phyloP scores from a whole-genome alignment of 1,140 invertebrate species.

The Heterodera schachtii region DNA sequence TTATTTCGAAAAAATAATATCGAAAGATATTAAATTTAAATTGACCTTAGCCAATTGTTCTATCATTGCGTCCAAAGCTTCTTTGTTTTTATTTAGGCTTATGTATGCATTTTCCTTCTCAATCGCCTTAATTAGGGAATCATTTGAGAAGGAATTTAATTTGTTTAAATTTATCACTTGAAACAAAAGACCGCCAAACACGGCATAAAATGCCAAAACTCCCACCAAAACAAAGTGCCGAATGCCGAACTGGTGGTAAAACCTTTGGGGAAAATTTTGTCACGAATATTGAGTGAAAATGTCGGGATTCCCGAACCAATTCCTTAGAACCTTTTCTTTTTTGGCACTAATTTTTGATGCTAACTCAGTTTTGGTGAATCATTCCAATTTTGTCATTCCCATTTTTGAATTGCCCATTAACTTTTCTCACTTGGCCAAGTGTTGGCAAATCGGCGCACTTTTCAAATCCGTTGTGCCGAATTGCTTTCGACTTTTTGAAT shows the following conservation, averaged over 20 bases:
- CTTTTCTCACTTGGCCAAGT: slow-evolving; percentile 29
- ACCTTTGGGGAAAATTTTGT: background rate
- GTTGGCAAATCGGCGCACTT: slow-evolving; percentile 35
- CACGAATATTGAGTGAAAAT: background rate
- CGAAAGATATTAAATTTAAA: no score
- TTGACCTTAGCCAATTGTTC: slow-evolving; percentile 20
- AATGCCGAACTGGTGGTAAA: slow-evolving; percentile 49
- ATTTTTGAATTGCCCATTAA: no score
- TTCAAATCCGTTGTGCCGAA: slow-evolving; percentile 16
- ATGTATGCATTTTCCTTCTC: slow-evolving; percentile 39
- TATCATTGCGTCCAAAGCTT: slow-evolving; percentile 35
- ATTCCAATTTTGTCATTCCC: no score
- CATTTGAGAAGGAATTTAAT: background rate
- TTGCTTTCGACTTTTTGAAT: background rate
- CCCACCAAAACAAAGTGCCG: slow-evolving; percentile 42
- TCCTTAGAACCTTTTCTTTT: no score
- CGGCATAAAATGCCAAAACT: slow-evolving; percentile 31
- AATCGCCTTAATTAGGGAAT: slow-evolving; percentile 26
- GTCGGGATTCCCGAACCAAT: background rate
- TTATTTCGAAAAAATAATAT: no score
- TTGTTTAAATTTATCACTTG: slow-evolving; percentile 11
- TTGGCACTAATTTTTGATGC: no score
- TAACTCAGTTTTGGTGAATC: no score
- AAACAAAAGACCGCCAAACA: slow-evolving; percentile 42
- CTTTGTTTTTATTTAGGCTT: slow-evolving; percentile 31